Percentiles rank a stretch among this genome's conserved stretches.
Conservation (phyloP, 2,888 invertebrate genomes). For the Sceliomorpha sp. region DNA sequence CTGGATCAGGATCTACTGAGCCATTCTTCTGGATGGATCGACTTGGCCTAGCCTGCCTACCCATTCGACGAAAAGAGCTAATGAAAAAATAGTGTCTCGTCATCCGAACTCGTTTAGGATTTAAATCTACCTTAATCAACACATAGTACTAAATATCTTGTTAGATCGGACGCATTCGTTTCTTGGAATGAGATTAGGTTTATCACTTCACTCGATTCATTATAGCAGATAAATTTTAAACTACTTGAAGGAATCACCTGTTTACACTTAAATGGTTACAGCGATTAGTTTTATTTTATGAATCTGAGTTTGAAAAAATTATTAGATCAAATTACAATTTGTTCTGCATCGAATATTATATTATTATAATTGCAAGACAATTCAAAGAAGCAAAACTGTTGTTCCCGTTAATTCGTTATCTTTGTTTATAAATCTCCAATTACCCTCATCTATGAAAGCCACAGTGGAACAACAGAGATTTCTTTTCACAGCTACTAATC, state of each 20-base stretch:
- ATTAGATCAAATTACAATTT: too few species aligned
- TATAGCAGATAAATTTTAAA: slow-evolving; percentile 15
- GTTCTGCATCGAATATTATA: too few species aligned
- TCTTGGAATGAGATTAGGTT: slow-evolving; percentile 17
- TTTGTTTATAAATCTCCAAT: too few species aligned
- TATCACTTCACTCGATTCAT: neutral
- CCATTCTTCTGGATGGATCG: slow-evolving; percentile 24
- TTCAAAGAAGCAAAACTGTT: too few species aligned
- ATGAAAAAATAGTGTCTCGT: slow-evolving; percentile 71
- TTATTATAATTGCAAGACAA: too few species aligned
- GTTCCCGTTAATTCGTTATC: too few species aligned
- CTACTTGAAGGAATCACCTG: slow-evolving; percentile 15
- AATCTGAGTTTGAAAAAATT: too few species aligned
- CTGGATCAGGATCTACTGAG: slow-evolving; percentile 59
- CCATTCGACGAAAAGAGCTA: slow-evolving; percentile 44
- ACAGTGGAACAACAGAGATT: slow-evolving; percentile 51
- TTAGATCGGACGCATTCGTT: slow-evolving; percentile 23
- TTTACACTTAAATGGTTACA: slow-evolving; percentile 16
- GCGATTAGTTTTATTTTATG: neutral
- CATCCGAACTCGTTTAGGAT: slow-evolving; percentile 57
- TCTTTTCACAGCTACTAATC: slow-evolving; percentile 55
- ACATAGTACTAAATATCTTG: slow-evolving; percentile 3
- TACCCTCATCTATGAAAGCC: slow-evolving; percentile 46
- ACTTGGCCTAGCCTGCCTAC: slow-evolving; percentile 8
- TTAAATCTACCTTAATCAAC: slow-evolving; percentile 40